Conservation (phyloP, 1,140 invertebrate species). For the Vanessa tameamea region DNA sequence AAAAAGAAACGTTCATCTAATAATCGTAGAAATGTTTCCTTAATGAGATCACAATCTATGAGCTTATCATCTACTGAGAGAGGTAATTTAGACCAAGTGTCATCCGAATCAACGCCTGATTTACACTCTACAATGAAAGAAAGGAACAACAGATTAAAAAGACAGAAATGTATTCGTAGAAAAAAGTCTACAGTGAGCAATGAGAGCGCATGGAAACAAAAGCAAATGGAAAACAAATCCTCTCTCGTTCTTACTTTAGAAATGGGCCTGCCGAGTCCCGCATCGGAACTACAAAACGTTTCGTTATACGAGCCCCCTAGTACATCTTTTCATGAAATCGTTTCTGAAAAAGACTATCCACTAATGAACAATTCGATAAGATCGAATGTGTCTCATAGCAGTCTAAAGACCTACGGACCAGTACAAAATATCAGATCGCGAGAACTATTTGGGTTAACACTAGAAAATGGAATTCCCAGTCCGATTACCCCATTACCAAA, state of each 20-base stretch:
- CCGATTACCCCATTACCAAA: conserved; percentile 69
- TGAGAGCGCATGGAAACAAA: conserved; percentile 61
- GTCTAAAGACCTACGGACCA: conserved; percentile 53
- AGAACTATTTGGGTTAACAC: conserved; percentile 67
- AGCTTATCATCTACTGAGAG: conserved; percentile 43
- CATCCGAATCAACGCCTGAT: conserved; percentile 72
- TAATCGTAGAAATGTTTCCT: conserved; percentile 36
- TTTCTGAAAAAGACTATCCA: conserved; percentile 24
- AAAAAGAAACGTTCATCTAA: conserved; percentile 40
- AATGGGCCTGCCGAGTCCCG: conserved; percentile 68
- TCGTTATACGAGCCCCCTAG: conserved; percentile 57
- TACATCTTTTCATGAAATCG: conserved; percentile 34
- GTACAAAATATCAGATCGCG: conserved; percentile 56
- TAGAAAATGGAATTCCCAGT: conserved; percentile 73
- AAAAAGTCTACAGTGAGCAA: conserved; percentile 72
- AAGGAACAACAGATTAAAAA: conserved; percentile 58
- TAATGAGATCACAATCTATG: conserved; percentile 69
- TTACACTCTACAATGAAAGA: conserved; percentile 48
- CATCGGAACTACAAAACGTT: conserved; percentile 55
- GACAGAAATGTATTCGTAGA: conserved; percentile 72
- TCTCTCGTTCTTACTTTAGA: conserved; percentile 60
- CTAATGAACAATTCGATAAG: conserved; percentile 49
- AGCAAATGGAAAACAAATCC: conserved; percentile 50
- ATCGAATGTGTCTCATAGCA: conserved; percentile 69
- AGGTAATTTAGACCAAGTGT: conserved; percentile 52